Base-by-base conservation (phyloP, 2,888 invertebrate species). In the Pinctada fucata region DNA sequence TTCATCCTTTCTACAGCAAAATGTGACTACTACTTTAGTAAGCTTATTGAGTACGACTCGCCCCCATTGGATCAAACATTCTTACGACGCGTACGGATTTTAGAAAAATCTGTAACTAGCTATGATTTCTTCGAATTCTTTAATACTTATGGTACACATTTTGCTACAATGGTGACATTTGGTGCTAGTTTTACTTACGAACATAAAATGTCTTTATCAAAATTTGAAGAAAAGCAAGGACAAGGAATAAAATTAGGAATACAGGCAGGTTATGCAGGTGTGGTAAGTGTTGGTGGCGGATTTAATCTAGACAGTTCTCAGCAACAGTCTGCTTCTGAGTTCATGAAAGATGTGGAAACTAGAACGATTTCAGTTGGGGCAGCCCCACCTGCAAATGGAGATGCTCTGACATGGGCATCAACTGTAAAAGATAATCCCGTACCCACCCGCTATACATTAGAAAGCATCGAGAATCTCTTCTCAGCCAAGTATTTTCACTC, bases 321-420 rank as follows among this genome's bases (percentile, higher is more conserved):
- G 66, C 52, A 64, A 52, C 8, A 70, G 63, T 47, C 65, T 10
- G 79, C 76, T 3, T 67, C 67, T 3, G 13, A 51, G 2, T 82
- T 82, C 16, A 13, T 51, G 10, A 69, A 76, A 49, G 49, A 45
- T 45, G 76, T 80, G n/a, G 65, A 72, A 64, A 80, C 80, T 3
- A 76, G 31, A 50, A 82, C 80, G 2, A 66, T 76, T 3, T 76
- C 82, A 16, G 71, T 78, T n/a, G 75, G 82, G 1, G 79, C 82
- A 2, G 76, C 82, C 0, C 82, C 82, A 8, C 82, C 82, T 2
- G 76, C 78, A 1, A 76, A 78, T 49, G 80, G 82, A 3, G 78
- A 82, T 31, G 79, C 82, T 3, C 64, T 75, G 63, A 76, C 75
- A 1, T 82, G 82, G 82, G 79, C 82, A 4, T 79, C 82, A 49